Percentiles rank a stretch among this genome's conserved stretches.
Evolutionary conservation across 1,140 invertebrate genomes (phyloP).

Genomic region (Melipona quadrifasciata): DNA sequence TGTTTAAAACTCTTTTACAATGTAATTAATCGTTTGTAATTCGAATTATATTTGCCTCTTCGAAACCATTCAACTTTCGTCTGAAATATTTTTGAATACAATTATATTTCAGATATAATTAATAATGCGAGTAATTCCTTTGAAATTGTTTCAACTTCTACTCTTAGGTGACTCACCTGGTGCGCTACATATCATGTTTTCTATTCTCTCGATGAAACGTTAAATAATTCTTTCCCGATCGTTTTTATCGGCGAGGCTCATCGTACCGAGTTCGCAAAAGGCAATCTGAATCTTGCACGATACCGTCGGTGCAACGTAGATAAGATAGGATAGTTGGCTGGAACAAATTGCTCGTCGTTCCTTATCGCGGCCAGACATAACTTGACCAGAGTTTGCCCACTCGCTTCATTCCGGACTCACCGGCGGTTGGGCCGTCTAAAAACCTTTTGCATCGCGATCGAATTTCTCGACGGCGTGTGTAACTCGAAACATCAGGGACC

Average conservation of each 20-base stretch:
- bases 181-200: no score
- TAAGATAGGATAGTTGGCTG: conserved; percentile 43
- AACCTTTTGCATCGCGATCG: neutral
- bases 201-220: neutral
- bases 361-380: conserved; percentile 57
- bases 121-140: no score
- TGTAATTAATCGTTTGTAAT: no score
- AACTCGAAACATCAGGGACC: no score
- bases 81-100: no score
- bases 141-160: no score
- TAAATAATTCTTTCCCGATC: neutral
- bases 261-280: conserved; percentile 15
- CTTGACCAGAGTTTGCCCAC: conserved; percentile 30
- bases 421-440: neutral
- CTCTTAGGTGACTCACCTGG: no score
- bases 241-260: neutral
- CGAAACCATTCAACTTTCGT: no score
- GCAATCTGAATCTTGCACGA: conserved; percentile 41
- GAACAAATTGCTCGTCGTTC: conserved; percentile 48
- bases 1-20: no score
- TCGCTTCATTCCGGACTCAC: conserved; percentile 32
- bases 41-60: no score
- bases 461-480: neutral
- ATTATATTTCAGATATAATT: no score
- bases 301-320: conserved; percentile 42